These are phyloP conservation scores for Papilio elwesi DNA, from an alignment of 2,888 invertebrate species.

Conservation along the genomic window DNA sequence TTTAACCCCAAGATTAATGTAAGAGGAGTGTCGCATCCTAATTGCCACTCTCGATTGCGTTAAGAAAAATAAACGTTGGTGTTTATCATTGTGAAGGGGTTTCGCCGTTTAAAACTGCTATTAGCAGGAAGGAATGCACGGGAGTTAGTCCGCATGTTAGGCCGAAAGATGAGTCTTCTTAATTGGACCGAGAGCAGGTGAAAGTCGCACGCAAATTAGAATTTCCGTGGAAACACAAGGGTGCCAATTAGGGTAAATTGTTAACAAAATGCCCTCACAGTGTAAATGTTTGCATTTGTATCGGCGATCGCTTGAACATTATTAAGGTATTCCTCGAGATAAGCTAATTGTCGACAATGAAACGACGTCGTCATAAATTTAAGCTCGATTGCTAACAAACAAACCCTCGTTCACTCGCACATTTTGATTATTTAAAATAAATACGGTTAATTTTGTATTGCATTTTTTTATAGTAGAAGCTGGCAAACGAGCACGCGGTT, in stretches of 20 bases:
- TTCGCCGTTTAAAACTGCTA: slow-evolving; percentile 40
- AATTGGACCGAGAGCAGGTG: slow-evolving; percentile 30
- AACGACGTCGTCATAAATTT: neutral
- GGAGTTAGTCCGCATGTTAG: slow-evolving; percentile 26
- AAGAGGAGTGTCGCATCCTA: slow-evolving; percentile 66
- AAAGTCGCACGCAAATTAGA: slow-evolving; percentile 28
- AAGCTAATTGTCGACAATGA: slow-evolving; percentile 14
- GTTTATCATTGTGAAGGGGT: slow-evolving; percentile 42
- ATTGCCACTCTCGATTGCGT: slow-evolving; percentile 75
- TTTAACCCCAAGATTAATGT: slow-evolving; percentile 77
- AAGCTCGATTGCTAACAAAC: neutral
- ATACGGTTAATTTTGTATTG: slow-evolving; percentile 2
- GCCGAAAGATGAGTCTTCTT: slow-evolving; percentile 30
- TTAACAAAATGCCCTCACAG: slow-evolving; percentile 8
- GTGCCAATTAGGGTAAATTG: slow-evolving; percentile 35
- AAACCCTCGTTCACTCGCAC: neutral
- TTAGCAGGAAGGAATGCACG: slow-evolving; percentile 39
- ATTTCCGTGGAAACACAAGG: slow-evolving; percentile 4
- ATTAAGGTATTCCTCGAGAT: slow-evolving; percentile 29
- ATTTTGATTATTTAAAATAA: neutral
- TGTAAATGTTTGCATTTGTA: slow-evolving; percentile 30
- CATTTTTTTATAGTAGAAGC: no score
- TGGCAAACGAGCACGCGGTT: no score
- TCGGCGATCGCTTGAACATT: slow-evolving; percentile 19
- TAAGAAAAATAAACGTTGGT: slow-evolving; percentile 64